phyloP scores from a whole-genome alignment of 2,888 invertebrate species.

The Lapara coniferarum region DNA sequence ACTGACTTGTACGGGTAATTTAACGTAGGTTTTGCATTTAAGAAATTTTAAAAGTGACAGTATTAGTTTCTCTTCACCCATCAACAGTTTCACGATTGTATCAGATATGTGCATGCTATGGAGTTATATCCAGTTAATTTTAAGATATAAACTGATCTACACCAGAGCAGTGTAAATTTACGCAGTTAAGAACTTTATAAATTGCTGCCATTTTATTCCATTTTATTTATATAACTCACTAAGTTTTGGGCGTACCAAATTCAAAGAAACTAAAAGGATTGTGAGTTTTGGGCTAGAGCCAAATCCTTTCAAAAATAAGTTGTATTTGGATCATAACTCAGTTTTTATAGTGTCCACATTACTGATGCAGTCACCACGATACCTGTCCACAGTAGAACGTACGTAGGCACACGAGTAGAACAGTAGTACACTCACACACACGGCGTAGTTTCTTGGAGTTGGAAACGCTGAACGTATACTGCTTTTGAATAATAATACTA shows the following conservation, averaged over 20 bases:
- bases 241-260: no score
- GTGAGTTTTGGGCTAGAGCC: no score
- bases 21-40: not conserved
- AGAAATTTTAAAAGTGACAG: not conserved
- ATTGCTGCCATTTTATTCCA: no score
- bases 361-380: conserved; percentile 6
- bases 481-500: conserved; percentile 20
- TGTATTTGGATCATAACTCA: no score
- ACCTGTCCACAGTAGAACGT: conserved; percentile 5
- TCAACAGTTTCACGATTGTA: conserved; percentile 10
- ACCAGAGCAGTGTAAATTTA: no score
- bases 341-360: not conserved
- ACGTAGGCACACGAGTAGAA: conserved; percentile 17
- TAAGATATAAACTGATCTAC: not conserved
- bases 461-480: conserved; percentile 17
- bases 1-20: conserved; percentile 8
- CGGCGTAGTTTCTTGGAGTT: conserved; percentile 23
- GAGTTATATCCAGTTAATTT: not conserved
- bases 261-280: no score
- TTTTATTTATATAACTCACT: no score
- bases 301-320: no score
- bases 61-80: conserved; percentile 13
- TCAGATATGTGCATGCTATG: conserved; percentile 25
- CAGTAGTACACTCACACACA: conserved; percentile 30
- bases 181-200: no score